Percentiles rank a stretch among this genome's conserved stretches.
phyloP scores from a whole-genome alignment of 2,113 vertebrate species.

The Istiophorus platypterus region DNA sequence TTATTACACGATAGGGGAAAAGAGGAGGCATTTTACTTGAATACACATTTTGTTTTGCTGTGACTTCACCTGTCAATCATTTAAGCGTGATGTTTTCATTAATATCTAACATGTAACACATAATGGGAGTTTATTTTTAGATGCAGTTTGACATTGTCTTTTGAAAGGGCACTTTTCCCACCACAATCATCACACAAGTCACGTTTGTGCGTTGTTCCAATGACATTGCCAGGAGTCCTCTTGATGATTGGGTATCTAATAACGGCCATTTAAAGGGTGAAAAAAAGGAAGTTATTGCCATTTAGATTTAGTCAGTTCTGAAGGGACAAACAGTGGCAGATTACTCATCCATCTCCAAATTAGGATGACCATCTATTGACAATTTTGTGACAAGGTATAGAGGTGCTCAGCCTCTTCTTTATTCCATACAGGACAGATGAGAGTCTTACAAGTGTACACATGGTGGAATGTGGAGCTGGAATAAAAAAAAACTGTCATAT shows the following conservation, averaged over 20 bases:
- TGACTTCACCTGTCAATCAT: slow-evolving; percentile 23
- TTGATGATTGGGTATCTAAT: slow-evolving; percentile 48
- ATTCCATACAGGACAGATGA: slow-evolving; percentile 44
- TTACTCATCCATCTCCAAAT: slow-evolving; percentile 48
- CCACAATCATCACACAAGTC: slow-evolving; percentile 40
- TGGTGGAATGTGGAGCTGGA: slow-evolving; percentile 17
- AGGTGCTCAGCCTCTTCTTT: slow-evolving; percentile 17
- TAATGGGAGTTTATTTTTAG: slow-evolving; percentile 23
- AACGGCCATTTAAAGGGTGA: slow-evolving; percentile 27
- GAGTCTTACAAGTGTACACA: slow-evolving; percentile 45
- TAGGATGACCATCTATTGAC: slow-evolving; percentile 19
- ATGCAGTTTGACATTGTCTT: slow-evolving; percentile 36
- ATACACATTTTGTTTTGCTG: background rate
- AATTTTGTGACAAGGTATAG: slow-evolving; percentile 11
- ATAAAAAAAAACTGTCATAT: slow-evolving; percentile 31
- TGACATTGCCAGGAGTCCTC: slow-evolving; percentile 57
- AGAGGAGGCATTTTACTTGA: background rate
- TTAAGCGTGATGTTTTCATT: background rate
- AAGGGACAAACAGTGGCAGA: slow-evolving; percentile 45
- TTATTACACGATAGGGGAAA: background rate
- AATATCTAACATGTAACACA: slow-evolving; percentile 13
- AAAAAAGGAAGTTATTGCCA: slow-evolving; percentile 38
- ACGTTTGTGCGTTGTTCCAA: slow-evolving; percentile 26
- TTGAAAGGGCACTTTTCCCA: slow-evolving; percentile 29
- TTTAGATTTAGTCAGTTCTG: slow-evolving; percentile 57